Evolutionary conservation across 2,797 vertebrate species (phyloP).

Genomic region (Peromyscus melanophrys): DNA sequence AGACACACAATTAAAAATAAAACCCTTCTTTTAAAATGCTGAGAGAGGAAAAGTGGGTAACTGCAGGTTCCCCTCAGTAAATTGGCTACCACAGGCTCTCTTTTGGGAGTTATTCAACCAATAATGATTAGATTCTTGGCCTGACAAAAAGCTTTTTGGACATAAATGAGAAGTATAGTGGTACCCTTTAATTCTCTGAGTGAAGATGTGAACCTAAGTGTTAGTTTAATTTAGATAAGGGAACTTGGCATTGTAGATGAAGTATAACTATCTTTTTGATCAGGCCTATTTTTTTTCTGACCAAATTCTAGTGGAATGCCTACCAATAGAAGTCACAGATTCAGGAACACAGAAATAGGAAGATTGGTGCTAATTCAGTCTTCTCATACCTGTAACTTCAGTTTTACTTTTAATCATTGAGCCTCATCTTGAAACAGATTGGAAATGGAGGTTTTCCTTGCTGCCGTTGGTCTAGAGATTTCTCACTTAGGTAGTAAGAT

Average conservation of each 20-base stretch:
- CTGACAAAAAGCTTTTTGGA: conserved; percentile 41
- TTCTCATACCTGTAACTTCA: neutral
- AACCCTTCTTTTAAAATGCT: neutral
- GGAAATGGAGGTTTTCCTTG: conserved; percentile 56
- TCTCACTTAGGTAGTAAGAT: conserved; percentile 16
- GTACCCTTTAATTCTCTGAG: conserved; percentile 29
- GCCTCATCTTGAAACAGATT: neutral
- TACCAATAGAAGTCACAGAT: conserved; percentile 53
- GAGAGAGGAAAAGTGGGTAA: neutral
- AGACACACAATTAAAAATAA: neutral
- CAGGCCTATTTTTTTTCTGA: conserved; percentile 17
- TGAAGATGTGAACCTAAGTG: conserved; percentile 57
- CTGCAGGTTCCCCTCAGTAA: neutral
- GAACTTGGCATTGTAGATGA: conserved; percentile 37
- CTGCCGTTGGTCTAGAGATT: conserved; percentile 36
- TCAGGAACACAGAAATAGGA: conserved; percentile 22
- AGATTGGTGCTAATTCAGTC: neutral
- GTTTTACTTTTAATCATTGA: conserved; percentile 59
- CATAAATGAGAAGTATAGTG: conserved; percentile 20
- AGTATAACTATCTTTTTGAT: conserved; percentile 51
- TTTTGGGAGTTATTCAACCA: conserved; percentile 49
- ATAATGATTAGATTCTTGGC: conserved; percentile 55
- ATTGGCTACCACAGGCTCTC: neutral
- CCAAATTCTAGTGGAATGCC: neutral
- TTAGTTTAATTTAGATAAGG: conserved; percentile 66